These are phyloP conservation scores for Damaliscus lunatus DNA, from an alignment of 2,113 vertebrate species.

Conservation along the genomic window DNA sequence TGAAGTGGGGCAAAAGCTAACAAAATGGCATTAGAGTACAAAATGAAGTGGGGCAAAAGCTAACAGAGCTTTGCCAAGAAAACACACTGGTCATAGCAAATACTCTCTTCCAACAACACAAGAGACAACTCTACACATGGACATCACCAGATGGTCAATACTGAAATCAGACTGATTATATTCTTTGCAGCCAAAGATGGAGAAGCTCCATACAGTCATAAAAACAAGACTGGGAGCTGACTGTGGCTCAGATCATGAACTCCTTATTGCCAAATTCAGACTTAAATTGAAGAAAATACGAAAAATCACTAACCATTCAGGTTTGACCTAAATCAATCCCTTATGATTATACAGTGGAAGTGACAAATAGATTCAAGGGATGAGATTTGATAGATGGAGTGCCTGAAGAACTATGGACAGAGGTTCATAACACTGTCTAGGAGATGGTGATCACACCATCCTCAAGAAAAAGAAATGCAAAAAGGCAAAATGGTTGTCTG, in stretches of 20 bases:
- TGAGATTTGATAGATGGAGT: background rate
- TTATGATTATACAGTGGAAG: background rate
- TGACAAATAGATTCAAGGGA: background rate
- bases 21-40: background rate
- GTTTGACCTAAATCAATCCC: background rate
- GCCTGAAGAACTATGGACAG: background rate
- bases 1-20: no score
- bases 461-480: background rate
- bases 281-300: background rate
- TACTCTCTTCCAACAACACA: background rate
- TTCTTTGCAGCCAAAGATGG: background rate
- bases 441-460: background rate
- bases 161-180: background rate
- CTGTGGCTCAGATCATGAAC: background rate
- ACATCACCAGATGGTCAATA: background rate
- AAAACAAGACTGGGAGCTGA: background rate
- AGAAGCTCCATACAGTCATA: background rate
- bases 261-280: background rate
- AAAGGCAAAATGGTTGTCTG: background rate
- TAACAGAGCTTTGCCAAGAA: background rate
- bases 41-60: background rate
- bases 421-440: background rate
- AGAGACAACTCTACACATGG: background rate
- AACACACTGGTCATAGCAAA: background rate
- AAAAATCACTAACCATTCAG: background rate